Evolutionary conservation across 2,113 vertebrate genomes (phyloP).

Genomic region (Cygnus buccinator): DNA sequence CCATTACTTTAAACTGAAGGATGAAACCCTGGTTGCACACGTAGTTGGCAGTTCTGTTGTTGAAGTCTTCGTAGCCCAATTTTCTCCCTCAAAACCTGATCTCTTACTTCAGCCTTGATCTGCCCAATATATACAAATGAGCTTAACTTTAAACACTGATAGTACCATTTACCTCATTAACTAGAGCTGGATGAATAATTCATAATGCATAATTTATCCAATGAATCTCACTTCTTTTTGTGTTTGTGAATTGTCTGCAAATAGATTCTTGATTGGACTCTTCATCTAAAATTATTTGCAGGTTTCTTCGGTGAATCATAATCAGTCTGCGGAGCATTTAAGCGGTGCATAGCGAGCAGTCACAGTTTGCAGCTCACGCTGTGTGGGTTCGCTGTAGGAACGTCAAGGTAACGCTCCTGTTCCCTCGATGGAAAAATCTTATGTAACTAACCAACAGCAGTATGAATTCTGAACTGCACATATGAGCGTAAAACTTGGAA

Average conservation of each 20-base stretch:
- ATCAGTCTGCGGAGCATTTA: conserved; percentile 35
- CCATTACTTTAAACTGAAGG: neutral
- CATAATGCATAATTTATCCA: conserved; percentile 54
- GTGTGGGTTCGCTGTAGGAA: conserved; percentile 29
- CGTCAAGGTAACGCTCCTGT: conserved; percentile 33
- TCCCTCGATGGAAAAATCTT: conserved; percentile 49
- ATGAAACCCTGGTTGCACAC: neutral
- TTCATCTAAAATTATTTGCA: conserved; percentile 65
- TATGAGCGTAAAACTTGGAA: neutral
- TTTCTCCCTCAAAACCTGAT: neutral
- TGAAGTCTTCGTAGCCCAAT: neutral
- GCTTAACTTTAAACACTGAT: conserved; percentile 68
- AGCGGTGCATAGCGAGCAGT: neutral
- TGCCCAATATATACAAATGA: conserved; percentile 50
- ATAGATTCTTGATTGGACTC: conserved; percentile 69
- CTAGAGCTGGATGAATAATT: conserved; percentile 57
- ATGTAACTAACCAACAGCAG: conserved; percentile 31
- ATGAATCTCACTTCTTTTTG: conserved; percentile 60
- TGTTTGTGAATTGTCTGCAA: conserved; percentile 71
- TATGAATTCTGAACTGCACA: neutral
- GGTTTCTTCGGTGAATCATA: conserved; percentile 43
- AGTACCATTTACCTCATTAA: conserved; percentile 69
- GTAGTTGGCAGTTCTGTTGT: neutral
- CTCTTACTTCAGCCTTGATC: conserved; percentile 1
- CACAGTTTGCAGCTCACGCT: conserved; percentile 20